Evolutionary conservation across 2,113 vertebrate species (phyloP), one percentile per base, ranked within the genome.

Genomic region (Dipodomys merriami): DNA sequence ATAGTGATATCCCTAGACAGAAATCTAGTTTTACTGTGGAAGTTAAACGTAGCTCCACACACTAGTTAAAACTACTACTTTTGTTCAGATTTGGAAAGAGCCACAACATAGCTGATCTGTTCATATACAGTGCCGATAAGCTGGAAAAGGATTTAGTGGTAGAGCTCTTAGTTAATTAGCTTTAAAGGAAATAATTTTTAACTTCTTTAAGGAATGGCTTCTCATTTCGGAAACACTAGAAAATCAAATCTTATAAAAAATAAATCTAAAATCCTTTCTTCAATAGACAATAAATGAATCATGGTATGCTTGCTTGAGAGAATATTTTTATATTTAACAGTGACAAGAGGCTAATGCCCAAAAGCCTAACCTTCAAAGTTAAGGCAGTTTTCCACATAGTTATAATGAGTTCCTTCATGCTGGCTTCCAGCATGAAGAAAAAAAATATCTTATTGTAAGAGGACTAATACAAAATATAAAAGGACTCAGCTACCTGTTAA

Each of bases 211-310:
- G 89, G 95, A 69, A 35, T 83, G 82, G 84, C 57, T 67, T 94
- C 33, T 83, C 53, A 65, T 95, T 97, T 95, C 94, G 80, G 95
- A 96, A 97, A 91, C 67, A 88, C 13, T n/a, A 85, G 44, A 83
- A 93, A 96, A 22, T 67, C 7, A 93, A 85, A 77, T 71, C 29
- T 18, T 76, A 86, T 73, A 39, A 94, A 96, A 96, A 95, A 53
- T n/a, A 94, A 60, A 92, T 19, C 30, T 94, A 67, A 96, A 96
- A 88, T 90, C 85, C 19, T 94, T 91, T 88, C 35, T 62, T 90
- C 72, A 81, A 64, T 25, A 80, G 25, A 62, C 18, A 86, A 68
- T 77, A 86, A 89, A 94, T 78, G 78, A 90, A 78, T 46, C 65
- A 83, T 30, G 30, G 6, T 57, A 9, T 73, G 25, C 20, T 93